Base-by-base conservation (phyloP, 2,113 vertebrate genomes). In the Cnemophilus loriae region DNA sequence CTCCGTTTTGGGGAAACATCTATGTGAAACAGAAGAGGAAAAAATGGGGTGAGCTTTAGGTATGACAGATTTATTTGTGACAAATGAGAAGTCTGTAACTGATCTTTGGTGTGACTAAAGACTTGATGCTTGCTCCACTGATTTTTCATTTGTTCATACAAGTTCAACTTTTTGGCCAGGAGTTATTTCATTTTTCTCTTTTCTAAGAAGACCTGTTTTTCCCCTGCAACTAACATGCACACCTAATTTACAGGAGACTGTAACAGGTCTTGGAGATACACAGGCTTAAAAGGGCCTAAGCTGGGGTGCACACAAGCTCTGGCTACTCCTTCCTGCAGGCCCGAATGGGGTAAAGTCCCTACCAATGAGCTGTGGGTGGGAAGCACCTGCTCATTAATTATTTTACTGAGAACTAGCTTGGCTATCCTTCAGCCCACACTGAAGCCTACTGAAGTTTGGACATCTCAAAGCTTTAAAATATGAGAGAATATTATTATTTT, bases 341-440 rank as follows among this genome's bases (percentile, higher is more conserved):
- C 13, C 1, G 1, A 16, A 13, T 4, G 2, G 24, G 23, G 11
- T 14, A 24, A 80, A 53, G 12, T 16, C 27, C 26, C 26, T 41
- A 20, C 4, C 18, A 70, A 27, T 0, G 5, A 84, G 12, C 10
- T 1, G 2, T 16, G 22, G 12, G 14, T 50, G 32, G n/a, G 39
- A 74, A 89, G 16, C 2, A 49, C 5, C 11, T 1, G 1, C 21
- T 82, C 18, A 46, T 46, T 57, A 60, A 28, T 23, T 78, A 52
- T 49, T 88, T 41, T 22, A 37, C 23, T 64, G 42, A 73, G 81
- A 90, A 17, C 1, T 71, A 19, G 7, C 10, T 69, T 76, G 15
- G 17, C 6, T 69, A 5, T 46, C 22, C 28, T 52, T 90, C 19
- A 49, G 33, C 13, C 11, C 7, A 47, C 7, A 12, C 16, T 27